phyloP scores from a whole-genome alignment of 2,797 vertebrate species.

The Ctenosaura bakeri region DNA sequence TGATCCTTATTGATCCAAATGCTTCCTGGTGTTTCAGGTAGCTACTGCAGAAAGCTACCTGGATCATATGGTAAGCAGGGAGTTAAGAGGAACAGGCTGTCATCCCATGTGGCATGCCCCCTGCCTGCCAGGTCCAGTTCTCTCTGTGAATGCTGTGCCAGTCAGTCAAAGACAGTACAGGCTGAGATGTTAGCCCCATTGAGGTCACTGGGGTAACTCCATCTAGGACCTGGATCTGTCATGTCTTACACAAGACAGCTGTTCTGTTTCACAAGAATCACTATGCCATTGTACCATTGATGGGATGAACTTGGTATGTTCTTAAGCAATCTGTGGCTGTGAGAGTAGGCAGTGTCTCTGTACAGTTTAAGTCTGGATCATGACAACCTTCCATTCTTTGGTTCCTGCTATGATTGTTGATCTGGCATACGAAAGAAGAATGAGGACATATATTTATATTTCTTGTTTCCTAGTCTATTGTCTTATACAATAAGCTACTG shows the following conservation, averaged over 20 bases:
- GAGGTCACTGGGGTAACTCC: no score
- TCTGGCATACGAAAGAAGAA: neutral
- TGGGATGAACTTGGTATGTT: neutral
- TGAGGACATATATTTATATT: neutral
- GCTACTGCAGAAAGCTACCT: no score
- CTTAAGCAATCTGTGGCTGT: neutral
- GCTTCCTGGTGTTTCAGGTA: no score
- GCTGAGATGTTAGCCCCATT: no score
- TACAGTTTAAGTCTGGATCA: neutral
- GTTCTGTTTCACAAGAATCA: no score
- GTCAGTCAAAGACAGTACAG: no score
- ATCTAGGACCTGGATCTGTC: no score
- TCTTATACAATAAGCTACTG: neutral
- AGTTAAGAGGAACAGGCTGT: neutral
- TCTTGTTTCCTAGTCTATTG: neutral
- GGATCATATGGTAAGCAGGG: no score
- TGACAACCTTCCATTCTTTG: neutral
- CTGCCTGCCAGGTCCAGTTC: neutral
- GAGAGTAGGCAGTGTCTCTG: neutral
- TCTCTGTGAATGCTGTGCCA: neutral
- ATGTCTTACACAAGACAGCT: no score
- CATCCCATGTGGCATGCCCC: neutral
- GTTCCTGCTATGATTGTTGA: neutral
- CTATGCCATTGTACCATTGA: no score
- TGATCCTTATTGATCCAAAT: neutral